Evolutionary conservation across 2,113 vertebrate genomes (phyloP), one percentile per base, ranked within the genome.

Genomic region (Pterocles gutturalis): DNA sequence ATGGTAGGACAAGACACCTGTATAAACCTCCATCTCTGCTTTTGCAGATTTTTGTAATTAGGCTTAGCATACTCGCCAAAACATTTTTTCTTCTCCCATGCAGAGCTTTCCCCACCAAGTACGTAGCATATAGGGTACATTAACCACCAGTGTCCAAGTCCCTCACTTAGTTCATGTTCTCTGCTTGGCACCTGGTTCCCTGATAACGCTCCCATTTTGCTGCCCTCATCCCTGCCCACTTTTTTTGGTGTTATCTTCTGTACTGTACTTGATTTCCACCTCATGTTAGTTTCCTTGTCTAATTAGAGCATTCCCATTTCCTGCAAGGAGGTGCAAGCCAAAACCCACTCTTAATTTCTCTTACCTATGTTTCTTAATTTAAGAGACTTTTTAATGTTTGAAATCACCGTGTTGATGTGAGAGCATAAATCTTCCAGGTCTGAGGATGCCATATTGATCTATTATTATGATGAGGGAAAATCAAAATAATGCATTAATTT

Each of bases 331-430:
- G 2, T n/a, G 11, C n/a, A 81, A 72, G 17, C 24, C 21, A 36
- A 92, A 86, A 6, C 4, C n/a, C 12, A 7, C 22, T 33, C 29
- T 58, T 48, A 15, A 24, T 36, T 26, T 48, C 17, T 29, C 96
- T 97, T 97, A 98, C 98, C 98, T 61, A 97, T 96, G 31, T 91
- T 97, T 60, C 97, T 98, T 67, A 98, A 60, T 3, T 96, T 97
- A 49, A 98, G 78, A 17, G 53, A 93, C 87, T 83, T 98, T 84
- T 98, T 98, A 87, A 98, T 96, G 46, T 76, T 66, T 16, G 93
- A 92, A 85, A 98, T 98, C 96, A 98, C 98, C 4, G 10, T 67
- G 73, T 97, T 98, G 82, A 98, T 78, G 48, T 98, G 71, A 79
- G 26, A 22, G 26, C 89, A 97, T 17, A 99, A 76, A 2, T 80